These are phyloP conservation scores for Calycopis cecrops DNA, from an alignment of 1,140 invertebrate genomes.

Conservation along the genomic window DNA sequence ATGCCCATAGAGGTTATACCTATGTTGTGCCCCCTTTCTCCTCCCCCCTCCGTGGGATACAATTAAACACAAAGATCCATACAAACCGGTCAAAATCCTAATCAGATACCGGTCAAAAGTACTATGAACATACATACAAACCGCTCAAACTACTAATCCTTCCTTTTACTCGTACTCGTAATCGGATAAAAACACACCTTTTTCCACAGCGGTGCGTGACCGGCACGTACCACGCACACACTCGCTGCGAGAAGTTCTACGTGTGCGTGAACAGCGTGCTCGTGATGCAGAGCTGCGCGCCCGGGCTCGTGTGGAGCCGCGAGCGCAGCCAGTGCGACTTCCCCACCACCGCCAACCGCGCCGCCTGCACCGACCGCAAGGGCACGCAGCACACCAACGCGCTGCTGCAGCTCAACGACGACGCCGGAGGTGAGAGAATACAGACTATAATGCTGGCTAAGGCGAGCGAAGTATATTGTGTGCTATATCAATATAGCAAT, in stretches of 20 bases:
- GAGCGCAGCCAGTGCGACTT: slow-evolving; percentile 82
- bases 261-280: slow-evolving; percentile 82
- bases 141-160: too few species aligned
- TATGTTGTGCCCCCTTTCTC: too few species aligned
- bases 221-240: slow-evolving; percentile 77
- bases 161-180: too few species aligned
- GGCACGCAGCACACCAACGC: slow-evolving; percentile 36
- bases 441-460: too few species aligned
- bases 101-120: too few species aligned
- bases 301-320: slow-evolving; percentile 81
- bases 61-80: too few species aligned
- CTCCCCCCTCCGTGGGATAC: too few species aligned
- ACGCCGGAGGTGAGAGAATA: slow-evolving; percentile 40
- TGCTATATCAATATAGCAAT: too few species aligned
- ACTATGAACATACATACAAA: too few species aligned
- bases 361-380: slow-evolving; percentile 40
- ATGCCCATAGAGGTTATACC: too few species aligned
- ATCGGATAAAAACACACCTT: slow-evolving; percentile 13
- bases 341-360: slow-evolving; percentile 43
- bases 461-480: too few species aligned
- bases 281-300: slow-evolving; percentile 80
- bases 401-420: slow-evolving; percentile 30
- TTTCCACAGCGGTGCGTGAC: slow-evolving; percentile 60
- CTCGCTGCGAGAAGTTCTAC: slow-evolving; percentile 79
- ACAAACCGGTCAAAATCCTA: too few species aligned